A percentile compares a stretch with the other conserved stretches of the same genome.
Evolutionary conservation across 2,888 invertebrate genomes (phyloP).

Genomic region (Nesidiocoris tenuis): DNA sequence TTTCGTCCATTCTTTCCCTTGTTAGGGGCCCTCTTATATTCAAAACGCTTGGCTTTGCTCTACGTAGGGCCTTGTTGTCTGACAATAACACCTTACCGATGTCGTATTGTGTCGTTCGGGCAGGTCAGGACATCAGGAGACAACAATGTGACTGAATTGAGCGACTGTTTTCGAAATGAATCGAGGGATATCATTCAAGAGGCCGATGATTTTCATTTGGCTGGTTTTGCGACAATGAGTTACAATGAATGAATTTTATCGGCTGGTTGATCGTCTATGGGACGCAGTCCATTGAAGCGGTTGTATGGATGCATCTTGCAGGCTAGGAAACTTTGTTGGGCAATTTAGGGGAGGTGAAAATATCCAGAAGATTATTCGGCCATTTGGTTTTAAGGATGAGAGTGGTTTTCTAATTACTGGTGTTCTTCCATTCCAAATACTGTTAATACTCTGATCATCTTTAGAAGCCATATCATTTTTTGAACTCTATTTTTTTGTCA

Average conservation of each 20-base stretch:
- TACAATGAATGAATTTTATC: conserved; percentile 1
- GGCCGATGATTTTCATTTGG: conserved; percentile 7
- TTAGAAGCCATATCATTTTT: too few relatives aligned
- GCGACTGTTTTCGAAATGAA: conserved; percentile 21
- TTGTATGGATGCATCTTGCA: too few relatives aligned
- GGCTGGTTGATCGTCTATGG: too few relatives aligned
- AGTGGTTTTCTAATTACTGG: too few relatives aligned
- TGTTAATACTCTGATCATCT: too few relatives aligned
- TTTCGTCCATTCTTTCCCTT: conserved; percentile 32
- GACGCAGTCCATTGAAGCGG: too few relatives aligned
- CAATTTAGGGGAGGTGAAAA: too few relatives aligned
- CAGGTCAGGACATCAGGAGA: conserved; percentile 21
- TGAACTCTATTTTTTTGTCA: too few relatives aligned
- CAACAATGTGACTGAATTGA: conserved; percentile 31
- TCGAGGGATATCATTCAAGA: conserved; percentile 33
- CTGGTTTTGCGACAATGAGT: conserved; percentile 8
- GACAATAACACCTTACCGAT: conserved; percentile 41
- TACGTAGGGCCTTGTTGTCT: conserved; percentile 29
- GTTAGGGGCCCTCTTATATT: conserved; percentile 33
- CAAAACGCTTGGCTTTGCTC: conserved; percentile 20
- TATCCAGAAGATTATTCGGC: too few relatives aligned
- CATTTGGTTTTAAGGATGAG: too few relatives aligned
- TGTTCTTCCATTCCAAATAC: too few relatives aligned
- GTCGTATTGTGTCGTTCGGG: conserved; percentile 3
- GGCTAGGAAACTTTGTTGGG: too few relatives aligned